Evolutionary conservation across 2,113 vertebrate genomes (phyloP), one percentile per base, ranked within the genome.

Genomic region (Dissostichus mawsoni): DNA sequence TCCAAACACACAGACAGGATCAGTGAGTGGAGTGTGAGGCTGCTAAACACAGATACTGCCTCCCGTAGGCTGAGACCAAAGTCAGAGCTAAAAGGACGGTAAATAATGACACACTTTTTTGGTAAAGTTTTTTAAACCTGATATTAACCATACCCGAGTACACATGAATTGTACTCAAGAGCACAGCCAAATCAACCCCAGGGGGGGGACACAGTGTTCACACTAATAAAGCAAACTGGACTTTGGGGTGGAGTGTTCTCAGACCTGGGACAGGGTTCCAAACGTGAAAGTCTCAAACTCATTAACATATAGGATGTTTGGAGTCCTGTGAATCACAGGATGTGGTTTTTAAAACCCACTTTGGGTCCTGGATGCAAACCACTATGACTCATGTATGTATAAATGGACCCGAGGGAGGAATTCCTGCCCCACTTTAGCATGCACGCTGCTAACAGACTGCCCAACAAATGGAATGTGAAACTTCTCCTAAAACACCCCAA

Each of bases 331-430:
- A 67, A 13, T 86, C 51, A 72, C 16, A 64, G 72, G 51, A 73
- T 48, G 55, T 80, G 62, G 76, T 80, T 79, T 41, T 8, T 8
- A 71, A 69, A 68, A 52, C 8, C 17, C 33, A 61, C 52, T 70
- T 69, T 55, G 47, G 58, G 51, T 55, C 12, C 56, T 64, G n/a
- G 9, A 58, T 74, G 48, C n/a, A 74, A 80, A 76, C 73, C 72
- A 57, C 44, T 44, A 36, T 65, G 58, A 74, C 58, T 78, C 55
- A 74, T 66, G 18, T 57, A 47, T 69, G 50, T 77, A 63, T 48
- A 53, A 23, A 41, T 41, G 41, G 33, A 58, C 12, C 18, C 36
- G 64, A 55, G 36, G 14, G 63, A 66, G 17, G 62, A 75, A 71
- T 57, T 74, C 68, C 53, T 53, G 50, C 8, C 58, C 80, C 58